phyloP scores from a whole-genome alignment of 2,113 vertebrate species.

The Climacteris rufus region DNA sequence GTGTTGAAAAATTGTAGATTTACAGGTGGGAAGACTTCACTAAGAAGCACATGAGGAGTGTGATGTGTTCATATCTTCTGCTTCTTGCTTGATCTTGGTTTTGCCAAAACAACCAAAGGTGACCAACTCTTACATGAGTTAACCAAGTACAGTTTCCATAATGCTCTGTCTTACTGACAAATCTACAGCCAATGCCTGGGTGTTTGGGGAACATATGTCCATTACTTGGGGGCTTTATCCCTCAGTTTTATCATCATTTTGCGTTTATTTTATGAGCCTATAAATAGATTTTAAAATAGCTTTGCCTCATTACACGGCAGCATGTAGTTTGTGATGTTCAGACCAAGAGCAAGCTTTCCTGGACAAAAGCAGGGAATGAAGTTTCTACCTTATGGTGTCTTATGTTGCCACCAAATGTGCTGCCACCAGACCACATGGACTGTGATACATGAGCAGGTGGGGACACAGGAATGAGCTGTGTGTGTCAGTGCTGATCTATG shows the following conservation, averaged over 20 bases:
- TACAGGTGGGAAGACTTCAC: not conserved
- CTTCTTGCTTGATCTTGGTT: not conserved
- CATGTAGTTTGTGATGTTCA: not conserved
- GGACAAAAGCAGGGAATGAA: not conserved
- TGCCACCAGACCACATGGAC: not conserved
- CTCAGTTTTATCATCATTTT: not conserved
- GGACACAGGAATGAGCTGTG: not conserved
- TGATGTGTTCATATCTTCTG: fast-evolving
- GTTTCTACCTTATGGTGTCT: not conserved
- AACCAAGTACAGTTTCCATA: not conserved
- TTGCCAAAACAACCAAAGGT: not conserved
- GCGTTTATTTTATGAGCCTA: not conserved
- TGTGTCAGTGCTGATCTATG: fast-evolving
- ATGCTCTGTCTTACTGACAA: not conserved
- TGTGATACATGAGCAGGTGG: fast-evolving
- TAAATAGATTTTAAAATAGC: not conserved
- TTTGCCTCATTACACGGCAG: fast-evolving
- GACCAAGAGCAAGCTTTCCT: not conserved
- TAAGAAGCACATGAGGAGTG: not conserved
- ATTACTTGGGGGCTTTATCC: not conserved
- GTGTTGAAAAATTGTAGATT: not conserved
- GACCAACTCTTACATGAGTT: fast-evolving
- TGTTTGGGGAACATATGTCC: not conserved
- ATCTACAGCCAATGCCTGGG: fast-evolving
- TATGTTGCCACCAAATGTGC: not conserved